phyloP scores from a whole-genome alignment of 2,797 vertebrate genomes.

The Smutsia temminckii region DNA sequence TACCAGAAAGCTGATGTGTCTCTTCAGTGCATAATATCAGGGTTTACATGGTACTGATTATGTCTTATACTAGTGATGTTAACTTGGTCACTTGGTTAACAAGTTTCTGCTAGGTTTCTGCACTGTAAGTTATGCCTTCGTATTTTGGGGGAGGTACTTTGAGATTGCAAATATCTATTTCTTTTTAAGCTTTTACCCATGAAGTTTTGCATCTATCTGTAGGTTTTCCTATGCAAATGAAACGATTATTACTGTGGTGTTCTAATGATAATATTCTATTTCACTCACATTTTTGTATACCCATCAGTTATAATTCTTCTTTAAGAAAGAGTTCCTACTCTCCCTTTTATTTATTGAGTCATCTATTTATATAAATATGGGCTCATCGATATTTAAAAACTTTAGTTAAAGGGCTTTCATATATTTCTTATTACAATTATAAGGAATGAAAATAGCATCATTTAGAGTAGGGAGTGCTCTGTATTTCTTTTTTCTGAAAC shows the following conservation, averaged over 20 bases:
- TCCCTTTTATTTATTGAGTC: neutral
- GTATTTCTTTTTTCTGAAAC: neutral
- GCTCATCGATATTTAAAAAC: neutral
- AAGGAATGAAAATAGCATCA: neutral
- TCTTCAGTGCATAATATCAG: neutral
- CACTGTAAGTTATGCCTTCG: neutral
- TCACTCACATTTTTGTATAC: neutral
- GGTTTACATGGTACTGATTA: no score
- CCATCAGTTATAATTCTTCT: neutral
- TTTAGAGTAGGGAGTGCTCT: neutral
- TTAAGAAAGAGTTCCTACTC: neutral
- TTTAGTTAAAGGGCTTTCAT: neutral
- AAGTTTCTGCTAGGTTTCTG: neutral
- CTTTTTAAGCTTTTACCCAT: neutral
- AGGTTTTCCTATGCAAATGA: neutral
- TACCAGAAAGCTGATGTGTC: neutral
- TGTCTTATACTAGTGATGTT: neutral
- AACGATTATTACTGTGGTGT: neutral
- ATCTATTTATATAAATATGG: neutral
- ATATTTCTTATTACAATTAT: neutral
- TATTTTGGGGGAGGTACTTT: neutral
- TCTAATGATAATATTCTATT: neutral
- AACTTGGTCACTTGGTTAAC: neutral
- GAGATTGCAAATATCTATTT: constrained; percentile 18
- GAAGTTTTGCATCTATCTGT: neutral